phyloP scores from a whole-genome alignment of 1,140 invertebrate species.

The Drosophila insularis region DNA sequence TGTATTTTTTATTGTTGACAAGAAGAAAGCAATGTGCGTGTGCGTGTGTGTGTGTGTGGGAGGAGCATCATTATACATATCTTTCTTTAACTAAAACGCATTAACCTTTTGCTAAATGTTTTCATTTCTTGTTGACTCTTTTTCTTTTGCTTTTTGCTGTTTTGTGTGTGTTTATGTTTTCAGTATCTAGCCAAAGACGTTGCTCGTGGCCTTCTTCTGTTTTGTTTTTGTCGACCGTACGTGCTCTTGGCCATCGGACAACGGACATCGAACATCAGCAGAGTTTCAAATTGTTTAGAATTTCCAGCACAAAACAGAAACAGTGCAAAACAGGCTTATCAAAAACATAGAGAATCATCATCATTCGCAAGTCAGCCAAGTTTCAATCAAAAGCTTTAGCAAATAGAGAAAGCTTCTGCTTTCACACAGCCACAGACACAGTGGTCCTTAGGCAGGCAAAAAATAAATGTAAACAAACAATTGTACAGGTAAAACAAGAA shows the following conservation, averaged over 20 bases:
- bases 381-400: conserved; percentile 45
- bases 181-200: background rate
- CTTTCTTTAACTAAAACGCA: background rate
- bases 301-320: conserved; percentile 47
- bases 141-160: background rate
- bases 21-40: background rate
- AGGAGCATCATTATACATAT: background rate
- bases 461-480: background rate
- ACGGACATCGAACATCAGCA: too few species aligned
- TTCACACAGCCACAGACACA: conserved; percentile 22
- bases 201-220: background rate
- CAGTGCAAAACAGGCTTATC: conserved; percentile 26
- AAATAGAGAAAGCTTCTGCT: conserved; percentile 37
- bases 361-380: conserved; percentile 32
- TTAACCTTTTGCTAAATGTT: background rate
- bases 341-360: background rate
- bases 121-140: background rate
- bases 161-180: background rate
- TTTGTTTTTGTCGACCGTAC: background rate
- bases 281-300: conserved; percentile 45
- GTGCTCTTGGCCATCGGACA: background rate
- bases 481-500: conserved; percentile 25
- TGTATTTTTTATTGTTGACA: too few species aligned
- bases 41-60: conserved; percentile 7
- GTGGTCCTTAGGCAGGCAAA: conserved; percentile 6